Conservation (phyloP, 2,888 invertebrate genomes). For the Choristoneura rosaceana region DNA sequence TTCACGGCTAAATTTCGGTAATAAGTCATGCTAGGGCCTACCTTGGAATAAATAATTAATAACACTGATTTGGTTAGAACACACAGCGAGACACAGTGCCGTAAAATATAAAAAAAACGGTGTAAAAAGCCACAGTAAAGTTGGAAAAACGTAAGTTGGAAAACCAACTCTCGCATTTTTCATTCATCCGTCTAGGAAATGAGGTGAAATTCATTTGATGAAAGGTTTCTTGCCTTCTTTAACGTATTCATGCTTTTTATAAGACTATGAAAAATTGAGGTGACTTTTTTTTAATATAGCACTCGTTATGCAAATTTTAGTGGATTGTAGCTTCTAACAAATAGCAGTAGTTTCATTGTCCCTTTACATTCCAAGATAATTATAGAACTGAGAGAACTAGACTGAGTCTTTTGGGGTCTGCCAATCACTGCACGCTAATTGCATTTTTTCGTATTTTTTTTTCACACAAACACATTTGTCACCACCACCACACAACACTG, state of each 20-base stretch:
- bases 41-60: conserved; percentile 6
- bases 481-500: too few relatives aligned
- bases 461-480: too few relatives aligned
- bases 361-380: too few relatives aligned
- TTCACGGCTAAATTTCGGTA: neutral
- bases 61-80: neutral
- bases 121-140: conserved; percentile 6
- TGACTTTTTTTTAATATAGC: conserved; percentile 28
- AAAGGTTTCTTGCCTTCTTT: conserved; percentile 42
- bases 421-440: too few relatives aligned
- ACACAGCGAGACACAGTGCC: conserved; percentile 7
- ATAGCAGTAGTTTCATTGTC: neutral
- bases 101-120: conserved; percentile 6
- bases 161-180: conserved; percentile 30
- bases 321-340: neutral
- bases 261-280: conserved; percentile 30
- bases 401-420: too few relatives aligned
- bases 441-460: too few relatives aligned
- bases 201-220: conserved; percentile 41
- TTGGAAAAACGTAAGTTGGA: conserved; percentile 17
- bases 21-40: conserved; percentile 1
- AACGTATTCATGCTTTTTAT: conserved; percentile 37
- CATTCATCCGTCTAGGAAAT: conserved; percentile 42
- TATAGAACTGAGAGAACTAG: too few relatives aligned
- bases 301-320: neutral